Base-by-base conservation (phyloP, 2,797 vertebrate genomes). In the Microctenopoma stevenorrisi region DNA sequence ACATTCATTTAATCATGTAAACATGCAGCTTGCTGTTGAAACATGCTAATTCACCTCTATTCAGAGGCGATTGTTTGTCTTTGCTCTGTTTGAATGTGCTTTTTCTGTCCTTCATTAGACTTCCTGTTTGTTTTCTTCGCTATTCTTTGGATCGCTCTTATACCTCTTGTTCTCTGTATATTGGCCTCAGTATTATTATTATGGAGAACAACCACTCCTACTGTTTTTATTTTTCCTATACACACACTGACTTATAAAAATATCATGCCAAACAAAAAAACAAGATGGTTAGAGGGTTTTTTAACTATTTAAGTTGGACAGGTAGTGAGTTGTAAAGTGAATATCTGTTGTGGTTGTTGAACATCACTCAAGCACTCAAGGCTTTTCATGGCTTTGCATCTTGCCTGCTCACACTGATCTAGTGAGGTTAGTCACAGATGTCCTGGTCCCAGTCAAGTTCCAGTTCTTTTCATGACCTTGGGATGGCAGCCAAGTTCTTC, bases 81-180 rank as follows among this genome's bases (percentile, higher is more conserved):
- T 35, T 8, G 7, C n/a, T 52, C 52, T n/a, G 2, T 57, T 51
- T 51, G 15, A 56, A 61, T 43, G 15, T 5, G 14, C 33, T 59
- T 33, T 78, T n/a, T 76, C 49, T 62, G 82, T 74, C 22, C 35
- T 73, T 82, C 46, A 26, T 25, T 49, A 48, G 25, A 64, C 67
- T 79, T 74, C 62, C 72, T 79, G 69, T 9, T 35, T 35, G 7
- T 64, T 85, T 48, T 50, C 22, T 68, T 57, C 49, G 43, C 28
- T 35, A 18, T 40, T 18, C n/a, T 43, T 60, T 48, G 57, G 50
- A 60, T 43, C 33, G 40, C 3, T 47, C 55, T 57, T 42, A 14
- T 42, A 42, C 40, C 50, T 9, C 14, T 10, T 54, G 47, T 47
- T 43, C 30, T 50, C 35, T 57, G 43, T 15, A 28, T 40, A 38